Evolutionary conservation across 2,888 invertebrate species (phyloP).

Genomic region (Brachyopa scutellaris): DNA sequence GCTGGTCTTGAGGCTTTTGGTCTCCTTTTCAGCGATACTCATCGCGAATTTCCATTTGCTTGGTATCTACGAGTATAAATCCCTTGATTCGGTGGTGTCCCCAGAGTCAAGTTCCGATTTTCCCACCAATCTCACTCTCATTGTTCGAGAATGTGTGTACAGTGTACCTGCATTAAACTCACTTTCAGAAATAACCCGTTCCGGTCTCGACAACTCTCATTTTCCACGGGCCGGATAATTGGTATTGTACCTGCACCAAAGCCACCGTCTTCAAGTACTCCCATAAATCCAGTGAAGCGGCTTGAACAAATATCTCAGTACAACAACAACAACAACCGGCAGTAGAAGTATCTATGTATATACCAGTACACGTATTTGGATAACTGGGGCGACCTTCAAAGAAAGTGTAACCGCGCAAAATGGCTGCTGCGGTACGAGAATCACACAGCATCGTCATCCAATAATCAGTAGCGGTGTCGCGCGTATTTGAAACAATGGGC

Average conservation of each 20-base stretch:
- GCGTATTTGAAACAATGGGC: slow-evolving; percentile 58
- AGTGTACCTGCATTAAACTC: slow-evolving; percentile 50
- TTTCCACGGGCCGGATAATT: slow-evolving; percentile 66
- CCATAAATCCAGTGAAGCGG: slow-evolving; percentile 38
- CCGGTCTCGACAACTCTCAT: slow-evolving; percentile 64
- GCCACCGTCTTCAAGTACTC: slow-evolving; percentile 38
- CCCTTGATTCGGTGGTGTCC: slow-evolving; percentile 46
- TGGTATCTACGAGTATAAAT: slow-evolving; percentile 25
- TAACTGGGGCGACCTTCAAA: slow-evolving; percentile 73
- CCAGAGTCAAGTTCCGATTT: slow-evolving; percentile 55
- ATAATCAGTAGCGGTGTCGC: slow-evolving; percentile 27
- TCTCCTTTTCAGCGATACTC: slow-evolving; percentile 25
- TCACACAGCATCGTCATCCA: slow-evolving; percentile 27
- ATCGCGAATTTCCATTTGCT: slow-evolving; percentile 47
- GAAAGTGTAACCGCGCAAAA: slow-evolving; percentile 64
- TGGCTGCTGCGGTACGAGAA: slow-evolving; percentile 13
- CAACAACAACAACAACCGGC: slow-evolving; percentile 41
- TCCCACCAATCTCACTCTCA: slow-evolving; percentile 71
- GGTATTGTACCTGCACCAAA: slow-evolving; percentile 68
- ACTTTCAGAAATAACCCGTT: slow-evolving; percentile 69
- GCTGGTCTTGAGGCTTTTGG: slow-evolving; percentile 4
- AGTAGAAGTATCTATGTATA: slow-evolving; percentile 62
- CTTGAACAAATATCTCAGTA: slow-evolving; percentile 37
- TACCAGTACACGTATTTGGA: slow-evolving; percentile 67
- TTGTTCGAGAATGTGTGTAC: slow-evolving; percentile 47